Evolutionary conservation across 2,113 vertebrate species (phyloP).

Genomic region (Bettongia penicillata): DNA sequence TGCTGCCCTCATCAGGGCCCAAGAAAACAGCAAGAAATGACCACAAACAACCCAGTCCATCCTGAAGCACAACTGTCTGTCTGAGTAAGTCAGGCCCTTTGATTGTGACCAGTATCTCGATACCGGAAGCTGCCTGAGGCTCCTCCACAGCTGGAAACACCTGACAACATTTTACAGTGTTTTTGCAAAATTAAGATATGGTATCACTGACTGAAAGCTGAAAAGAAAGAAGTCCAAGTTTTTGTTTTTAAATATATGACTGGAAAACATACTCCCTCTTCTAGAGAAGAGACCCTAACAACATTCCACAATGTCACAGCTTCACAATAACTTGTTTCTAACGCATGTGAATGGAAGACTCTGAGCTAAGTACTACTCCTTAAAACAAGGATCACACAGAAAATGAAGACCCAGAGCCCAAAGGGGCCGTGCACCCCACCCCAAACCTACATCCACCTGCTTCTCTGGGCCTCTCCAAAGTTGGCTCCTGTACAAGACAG

Average conservation of each 20-base stretch:
- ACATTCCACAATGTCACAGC: neutral
- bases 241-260: neutral
- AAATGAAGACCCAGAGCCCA: neutral
- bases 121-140: accelerated
- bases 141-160: neutral
- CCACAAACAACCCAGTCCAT: neutral
- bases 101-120: neutral
- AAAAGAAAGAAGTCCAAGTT: neutral
- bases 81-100: neutral
- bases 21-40: neutral
- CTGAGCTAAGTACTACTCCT: neutral
- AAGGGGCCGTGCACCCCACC: neutral
- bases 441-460: neutral
- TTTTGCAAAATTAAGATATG: neutral
- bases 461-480: neutral
- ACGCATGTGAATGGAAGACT: neutral
- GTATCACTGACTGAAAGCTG: neutral
- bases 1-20: too few species aligned
- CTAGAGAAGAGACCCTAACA: neutral
- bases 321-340: neutral
- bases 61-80: neutral
- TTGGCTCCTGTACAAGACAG: neutral
- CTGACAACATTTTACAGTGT: neutral
- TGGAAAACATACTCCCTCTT: neutral
- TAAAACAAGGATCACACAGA: neutral